A percentile compares a stretch with the other conserved stretches of the same genome.
phyloP scores from a whole-genome alignment of 2,113 vertebrate species.

The Entomyzon cyanotis region DNA sequence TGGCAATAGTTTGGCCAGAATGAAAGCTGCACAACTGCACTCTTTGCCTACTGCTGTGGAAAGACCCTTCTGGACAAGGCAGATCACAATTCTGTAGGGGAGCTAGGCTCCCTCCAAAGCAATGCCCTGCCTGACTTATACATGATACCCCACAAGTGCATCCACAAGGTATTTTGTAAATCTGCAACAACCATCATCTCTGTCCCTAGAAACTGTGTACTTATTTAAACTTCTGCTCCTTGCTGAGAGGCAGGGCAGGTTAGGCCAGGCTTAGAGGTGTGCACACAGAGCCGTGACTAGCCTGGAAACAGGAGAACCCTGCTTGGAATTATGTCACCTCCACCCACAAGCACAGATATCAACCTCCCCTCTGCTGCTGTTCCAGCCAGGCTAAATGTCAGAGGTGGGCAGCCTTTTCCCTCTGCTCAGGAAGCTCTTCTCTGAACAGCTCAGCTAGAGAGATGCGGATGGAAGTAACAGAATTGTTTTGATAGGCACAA shows the following conservation, averaged over 20 bases:
- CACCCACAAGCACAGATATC: rapidly evolving
- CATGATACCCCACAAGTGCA: rapidly evolving
- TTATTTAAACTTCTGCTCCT: background rate
- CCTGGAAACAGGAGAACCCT: background rate
- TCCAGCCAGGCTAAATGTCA: background rate
- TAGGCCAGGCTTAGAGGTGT: background rate
- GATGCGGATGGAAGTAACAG: rapidly evolving
- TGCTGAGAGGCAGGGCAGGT: background rate
- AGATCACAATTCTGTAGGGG: rapidly evolving
- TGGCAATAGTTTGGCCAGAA: no score
- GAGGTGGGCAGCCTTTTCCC: background rate
- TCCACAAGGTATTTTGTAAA: rapidly evolving
- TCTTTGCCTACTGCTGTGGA: background rate
- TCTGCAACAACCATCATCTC: background rate
- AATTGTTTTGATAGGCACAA: background rate
- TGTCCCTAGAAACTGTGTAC: rapidly evolving
- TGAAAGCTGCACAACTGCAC: background rate
- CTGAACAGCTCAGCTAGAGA: background rate
- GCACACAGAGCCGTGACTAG: rapidly evolving
- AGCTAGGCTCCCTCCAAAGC: background rate
- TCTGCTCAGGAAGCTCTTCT: background rate
- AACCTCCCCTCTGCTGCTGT: background rate
- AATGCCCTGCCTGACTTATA: rapidly evolving
- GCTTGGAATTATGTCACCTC: background rate
- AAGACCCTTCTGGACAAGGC: background rate